Conservation (phyloP, 2,797 vertebrate species). For the Syngnathus acus region DNA sequence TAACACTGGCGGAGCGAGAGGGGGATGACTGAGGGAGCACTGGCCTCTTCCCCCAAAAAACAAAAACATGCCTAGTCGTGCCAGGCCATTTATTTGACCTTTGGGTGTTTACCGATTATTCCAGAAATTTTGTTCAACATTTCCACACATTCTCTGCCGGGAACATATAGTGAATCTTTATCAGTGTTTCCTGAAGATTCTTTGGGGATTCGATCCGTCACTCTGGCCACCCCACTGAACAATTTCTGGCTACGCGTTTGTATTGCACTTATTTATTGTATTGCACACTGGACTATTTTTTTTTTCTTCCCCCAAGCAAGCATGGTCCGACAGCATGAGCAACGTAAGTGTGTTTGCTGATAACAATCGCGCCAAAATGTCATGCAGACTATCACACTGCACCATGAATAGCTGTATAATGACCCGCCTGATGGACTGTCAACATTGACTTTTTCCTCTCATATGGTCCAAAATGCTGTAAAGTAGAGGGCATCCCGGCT, state of each 20-base stretch:
- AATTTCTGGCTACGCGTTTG: neutral
- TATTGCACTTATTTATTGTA: neutral
- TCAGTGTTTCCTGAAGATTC: too few relatives aligned
- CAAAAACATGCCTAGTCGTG: too few relatives aligned
- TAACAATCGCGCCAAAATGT: slow-evolving; percentile 33
- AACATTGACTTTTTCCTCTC: slow-evolving; percentile 59
- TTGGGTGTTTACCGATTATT: too few relatives aligned
- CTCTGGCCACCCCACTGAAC: too few relatives aligned
- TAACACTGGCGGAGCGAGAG: too few relatives aligned
- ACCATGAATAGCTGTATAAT: slow-evolving; percentile 33
- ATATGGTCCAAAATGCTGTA: slow-evolving; percentile 27
- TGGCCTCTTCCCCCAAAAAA: too few relatives aligned
- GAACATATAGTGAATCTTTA: too few relatives aligned
- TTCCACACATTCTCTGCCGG: too few relatives aligned
- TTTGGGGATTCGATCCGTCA: too few relatives aligned
- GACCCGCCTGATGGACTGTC: slow-evolving; percentile 47
- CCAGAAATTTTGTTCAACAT: too few relatives aligned
- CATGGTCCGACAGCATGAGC: slow-evolving; percentile 10
- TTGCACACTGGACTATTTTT: neutral
- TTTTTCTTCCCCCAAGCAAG: neutral
- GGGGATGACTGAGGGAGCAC: too few relatives aligned
- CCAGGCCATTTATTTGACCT: too few relatives aligned
- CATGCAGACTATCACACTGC: slow-evolving; percentile 4
- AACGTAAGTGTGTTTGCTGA: slow-evolving; percentile 20
- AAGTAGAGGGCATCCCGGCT: slow-evolving; percentile 26